Evolutionary conservation across 2,888 invertebrate species (phyloP), one percentile per base, ranked within the genome.

Genomic region (Torymus texanus): DNA sequence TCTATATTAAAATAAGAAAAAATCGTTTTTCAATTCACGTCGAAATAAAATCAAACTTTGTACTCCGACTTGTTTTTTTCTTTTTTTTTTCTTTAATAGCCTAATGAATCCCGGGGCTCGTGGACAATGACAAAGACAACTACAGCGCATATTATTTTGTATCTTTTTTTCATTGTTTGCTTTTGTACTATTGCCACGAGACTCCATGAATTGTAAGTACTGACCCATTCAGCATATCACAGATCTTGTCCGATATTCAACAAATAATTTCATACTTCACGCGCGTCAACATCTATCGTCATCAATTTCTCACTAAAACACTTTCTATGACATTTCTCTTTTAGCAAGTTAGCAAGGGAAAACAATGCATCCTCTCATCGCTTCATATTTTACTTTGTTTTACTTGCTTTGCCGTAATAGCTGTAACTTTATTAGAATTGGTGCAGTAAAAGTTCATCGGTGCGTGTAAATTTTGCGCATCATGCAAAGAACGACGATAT

Each of bases 171-270:
- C 41, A 41, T 41, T 41, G 41, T 41, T 41, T 41, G 41, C 67
- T 65, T 75, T 72, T 67, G 56, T 71, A 75, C 66, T 61, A 29
- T 61, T 55, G 78, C 62, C 41, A 41, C 67, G 55, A 63, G 41
- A 63, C 66, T 73, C 68, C 75, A 59, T 14, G 77, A 80, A 80
- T 77, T 70, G 14, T 78, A 79, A 79, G 78, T 81, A 88, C 87
- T 87, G 85, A 86, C 85, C 87, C 83, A 83, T 83, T 85, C 81
- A 82, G 83, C 83, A 81, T 86, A 87, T 88, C 88, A 88, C 88
- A 87, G 87, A 83, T 82, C 84, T 85, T 83, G 82, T 83, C 83
- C 81, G 85, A 84, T 85, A 84, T 85, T 80, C 82, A 83, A 83
- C 79, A 80, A 78, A 75, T 75, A 79, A 63, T 79, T 67, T 75